Evolutionary conservation across 2,888 invertebrate species (phyloP).

Genomic region (Drosophila kuntzei): DNA sequence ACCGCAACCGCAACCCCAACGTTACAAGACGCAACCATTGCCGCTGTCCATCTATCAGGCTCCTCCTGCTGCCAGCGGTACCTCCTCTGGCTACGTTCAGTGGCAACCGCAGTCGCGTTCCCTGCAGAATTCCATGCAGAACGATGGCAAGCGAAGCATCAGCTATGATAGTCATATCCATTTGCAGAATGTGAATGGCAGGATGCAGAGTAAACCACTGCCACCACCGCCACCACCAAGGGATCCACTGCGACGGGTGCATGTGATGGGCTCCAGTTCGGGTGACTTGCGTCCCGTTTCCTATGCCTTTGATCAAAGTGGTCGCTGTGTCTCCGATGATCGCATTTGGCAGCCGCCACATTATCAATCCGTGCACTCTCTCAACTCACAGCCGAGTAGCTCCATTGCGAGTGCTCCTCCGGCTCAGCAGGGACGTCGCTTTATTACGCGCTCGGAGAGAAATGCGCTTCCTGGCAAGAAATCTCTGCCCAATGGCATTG

Average conservation of each 20-base stretch:
- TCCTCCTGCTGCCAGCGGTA: slow-evolving; percentile 11
- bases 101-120: slow-evolving; percentile 74
- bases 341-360: slow-evolving; percentile 84
- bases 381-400: slow-evolving; percentile 75
- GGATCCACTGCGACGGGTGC: slow-evolving; percentile 88
- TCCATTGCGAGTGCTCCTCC: slow-evolving; percentile 62
- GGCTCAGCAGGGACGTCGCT: slow-evolving; percentile 67
- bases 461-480: slow-evolving; percentile 82
- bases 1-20: slow-evolving; percentile 85
- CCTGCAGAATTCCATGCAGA: slow-evolving; percentile 81
- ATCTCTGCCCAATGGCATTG: slow-evolving; percentile 84
- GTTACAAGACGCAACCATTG: slow-evolving; percentile 85
- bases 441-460: slow-evolving; percentile 82
- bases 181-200: slow-evolving; percentile 77
- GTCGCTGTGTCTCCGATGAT: slow-evolving; percentile 85
- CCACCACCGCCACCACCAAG: slow-evolving; percentile 93
- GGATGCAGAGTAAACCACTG: slow-evolving; percentile 83
- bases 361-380: slow-evolving; percentile 83
- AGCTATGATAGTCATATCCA: slow-evolving; percentile 85
- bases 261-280: slow-evolving; percentile 80
- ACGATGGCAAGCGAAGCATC: slow-evolving; percentile 83
- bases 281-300: slow-evolving; percentile 86
- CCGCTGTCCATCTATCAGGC: slow-evolving; percentile 85
- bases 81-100: slow-evolving; percentile 72
- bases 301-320: slow-evolving; percentile 86